phyloP scores from a whole-genome alignment of 2,113 vertebrate genomes.

The Cygnus atratus region DNA sequence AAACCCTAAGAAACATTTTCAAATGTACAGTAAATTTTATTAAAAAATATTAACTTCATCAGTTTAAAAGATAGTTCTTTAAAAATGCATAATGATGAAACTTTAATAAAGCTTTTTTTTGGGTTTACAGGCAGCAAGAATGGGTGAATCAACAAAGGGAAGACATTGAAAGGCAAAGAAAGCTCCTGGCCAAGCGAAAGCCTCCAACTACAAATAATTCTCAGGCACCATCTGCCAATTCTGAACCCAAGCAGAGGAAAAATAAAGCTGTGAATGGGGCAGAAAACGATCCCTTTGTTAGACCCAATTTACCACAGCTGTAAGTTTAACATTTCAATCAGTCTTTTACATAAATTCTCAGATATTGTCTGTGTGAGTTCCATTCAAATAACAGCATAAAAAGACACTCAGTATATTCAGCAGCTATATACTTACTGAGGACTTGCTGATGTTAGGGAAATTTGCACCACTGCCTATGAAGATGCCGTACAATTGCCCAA shows the following conservation, averaged over 20 bases:
- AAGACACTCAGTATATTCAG: slow-evolving; percentile 45
- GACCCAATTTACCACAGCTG: slow-evolving; percentile 98
- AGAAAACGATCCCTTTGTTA: slow-evolving; percentile 97
- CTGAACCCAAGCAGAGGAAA: slow-evolving; percentile 99
- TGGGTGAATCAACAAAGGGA: slow-evolving; percentile 99
- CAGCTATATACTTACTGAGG: slow-evolving; percentile 48
- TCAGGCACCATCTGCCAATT: slow-evolving; percentile 93
- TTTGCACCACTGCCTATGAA: slow-evolving; percentile 34
- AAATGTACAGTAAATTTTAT: not conserved
- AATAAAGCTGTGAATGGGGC: slow-evolving; percentile 98
- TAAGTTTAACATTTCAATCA: slow-evolving; percentile 81
- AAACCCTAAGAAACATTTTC: not conserved
- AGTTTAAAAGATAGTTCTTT: slow-evolving; percentile 8
- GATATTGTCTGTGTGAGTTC: slow-evolving; percentile 59
- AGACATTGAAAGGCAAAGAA: slow-evolving; percentile 98
- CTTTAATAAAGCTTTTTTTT: slow-evolving; percentile 51
- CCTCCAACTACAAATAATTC: slow-evolving; percentile 92
- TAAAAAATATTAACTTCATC: not conserved
- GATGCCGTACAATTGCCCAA: not conserved
- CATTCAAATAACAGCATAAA: slow-evolving; percentile 57
- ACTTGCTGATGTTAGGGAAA: slow-evolving; percentile 65
- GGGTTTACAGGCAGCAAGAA: slow-evolving; percentile 90
- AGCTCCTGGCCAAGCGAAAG: slow-evolving; percentile 97
- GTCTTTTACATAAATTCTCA: slow-evolving; percentile 64
- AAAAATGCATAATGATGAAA: slow-evolving; percentile 33